Percentiles rank a stretch among this genome's conserved stretches.
Conservation (phyloP, 2,888 invertebrate genomes). For the Lochmaea crataegi region DNA sequence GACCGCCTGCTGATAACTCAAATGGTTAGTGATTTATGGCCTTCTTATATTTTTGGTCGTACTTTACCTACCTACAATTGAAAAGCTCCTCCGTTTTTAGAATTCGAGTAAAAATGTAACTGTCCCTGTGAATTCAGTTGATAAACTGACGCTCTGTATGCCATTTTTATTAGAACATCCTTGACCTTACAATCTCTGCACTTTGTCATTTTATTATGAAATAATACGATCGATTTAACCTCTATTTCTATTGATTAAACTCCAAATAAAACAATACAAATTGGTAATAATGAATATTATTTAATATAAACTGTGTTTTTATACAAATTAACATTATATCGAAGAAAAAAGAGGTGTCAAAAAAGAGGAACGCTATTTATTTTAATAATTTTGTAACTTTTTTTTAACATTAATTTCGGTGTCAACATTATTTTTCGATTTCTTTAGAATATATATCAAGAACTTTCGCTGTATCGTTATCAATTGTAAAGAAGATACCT, state of each 20-base stretch:
- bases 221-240: neutral
- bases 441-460: constrained; percentile 37
- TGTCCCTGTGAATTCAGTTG: neutral
- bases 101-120: neutral
- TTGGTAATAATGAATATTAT: constrained; percentile 42
- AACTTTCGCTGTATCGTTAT: constrained; percentile 42
- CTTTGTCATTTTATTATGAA: neutral
- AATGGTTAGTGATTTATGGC: too few species aligned
- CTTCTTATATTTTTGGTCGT: too few species aligned
- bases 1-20: too few species aligned
- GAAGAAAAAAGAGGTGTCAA: constrained; percentile 42
- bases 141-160: neutral
- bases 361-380: constrained; percentile 43
- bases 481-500: constrained; percentile 32
- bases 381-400: constrained; percentile 46
- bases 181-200: neutral
- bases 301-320: constrained; percentile 41
- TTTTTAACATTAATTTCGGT: constrained; percentile 31
- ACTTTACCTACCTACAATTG: too few species aligned
- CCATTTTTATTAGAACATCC: neutral
- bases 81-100: too few species aligned
- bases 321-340: constrained; percentile 40
- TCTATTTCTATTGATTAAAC: neutral
- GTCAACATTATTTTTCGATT: constrained; percentile 25
- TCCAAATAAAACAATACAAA: constrained; percentile 17